Evolutionary conservation across 2,797 vertebrate species (phyloP).

Genomic region (Melanotaenia boesemani): DNA sequence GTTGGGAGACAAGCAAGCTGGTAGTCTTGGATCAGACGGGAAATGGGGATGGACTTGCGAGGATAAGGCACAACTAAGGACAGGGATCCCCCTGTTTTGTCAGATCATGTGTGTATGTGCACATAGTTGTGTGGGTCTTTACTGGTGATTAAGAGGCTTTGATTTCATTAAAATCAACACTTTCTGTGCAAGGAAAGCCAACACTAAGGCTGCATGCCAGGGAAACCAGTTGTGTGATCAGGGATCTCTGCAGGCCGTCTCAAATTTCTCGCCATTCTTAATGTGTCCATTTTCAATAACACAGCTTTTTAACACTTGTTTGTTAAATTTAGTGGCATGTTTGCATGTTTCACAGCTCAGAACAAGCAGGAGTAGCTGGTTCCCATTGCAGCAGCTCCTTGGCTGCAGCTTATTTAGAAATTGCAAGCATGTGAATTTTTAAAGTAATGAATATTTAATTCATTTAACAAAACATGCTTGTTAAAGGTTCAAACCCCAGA

Average conservation of each 20-base stretch:
- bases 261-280: background rate
- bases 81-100: slow-evolving; percentile 57
- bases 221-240: slow-evolving; percentile 9
- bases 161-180: slow-evolving; percentile 58
- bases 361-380: slow-evolving; percentile 24
- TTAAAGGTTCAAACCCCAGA: slow-evolving; percentile 1
- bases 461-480: background rate
- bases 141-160: slow-evolving; percentile 66
- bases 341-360: slow-evolving; percentile 46
- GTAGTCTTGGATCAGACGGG: slow-evolving; percentile 53
- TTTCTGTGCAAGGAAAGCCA: slow-evolving; percentile 42
- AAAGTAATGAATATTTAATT: background rate
- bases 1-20: slow-evolving; percentile 57
- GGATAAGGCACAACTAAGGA: slow-evolving; percentile 42
- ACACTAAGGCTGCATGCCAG: slow-evolving; percentile 26
- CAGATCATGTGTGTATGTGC: slow-evolving; percentile 28
- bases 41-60: slow-evolving; percentile 36
- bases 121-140: slow-evolving; percentile 26
- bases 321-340: slow-evolving; percentile 31
- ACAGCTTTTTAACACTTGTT: slow-evolving; percentile 3
- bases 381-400: slow-evolving; percentile 28
- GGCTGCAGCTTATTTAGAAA: slow-evolving; percentile 7
- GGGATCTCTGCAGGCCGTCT: slow-evolving; percentile 24
- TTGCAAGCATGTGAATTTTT: background rate
- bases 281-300: background rate